Base-by-base conservation (phyloP, 2,888 invertebrate genomes). In the Endotricha flammealis region DNA sequence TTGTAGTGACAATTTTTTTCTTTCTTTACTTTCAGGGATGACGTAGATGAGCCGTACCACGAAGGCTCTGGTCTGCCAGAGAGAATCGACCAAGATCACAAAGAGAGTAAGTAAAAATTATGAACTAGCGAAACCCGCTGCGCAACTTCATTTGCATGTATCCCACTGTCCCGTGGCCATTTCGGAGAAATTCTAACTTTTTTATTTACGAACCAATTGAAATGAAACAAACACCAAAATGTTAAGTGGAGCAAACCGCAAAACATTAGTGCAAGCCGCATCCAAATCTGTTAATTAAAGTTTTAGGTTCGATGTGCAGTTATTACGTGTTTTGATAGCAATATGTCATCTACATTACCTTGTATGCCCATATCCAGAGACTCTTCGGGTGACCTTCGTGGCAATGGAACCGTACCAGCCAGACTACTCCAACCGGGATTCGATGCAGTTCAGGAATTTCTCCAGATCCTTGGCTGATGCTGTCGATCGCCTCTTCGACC, bases 321-420 rank as follows among this genome's bases (percentile, higher is more conserved):
- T n/a, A n/a, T n/a, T n/a, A n/a, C 12, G 2, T 24, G 8, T 33
- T 37, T 11, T n/a, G n/a, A n/a, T n/a, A n/a, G n/a, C n/a, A n/a
- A 31, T 1, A 8, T 22, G 16, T 16, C 16, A 3, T 14, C 11
- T n/a, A 12, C 10, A 20, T 20, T 16, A 16, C 16, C n/a, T n/a
- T n/a, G n/a, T n/a, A n/a, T 25, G 3, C n/a, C 9, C 12, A 10
- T 10, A 76, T 76, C n/a, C 75, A 85, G 85, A 78, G 39, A 85
- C 81, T 1, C 66, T 86, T 0, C 72, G 80, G 1, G 83, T 86
- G 6, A 76, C 89, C 0, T 81, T 93, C 56, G 89, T 88, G 20
- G 88, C 91, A 11, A 74, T 87, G 55, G 90, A 93, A 56, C 90
- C 90, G 0, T 93, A 90, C 65, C 68, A 70, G 7, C 57, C 58